These are phyloP conservation scores for Ommatoiulus sabulosus DNA, from an alignment of 2,888 invertebrate species.

Conservation along the genomic window DNA sequence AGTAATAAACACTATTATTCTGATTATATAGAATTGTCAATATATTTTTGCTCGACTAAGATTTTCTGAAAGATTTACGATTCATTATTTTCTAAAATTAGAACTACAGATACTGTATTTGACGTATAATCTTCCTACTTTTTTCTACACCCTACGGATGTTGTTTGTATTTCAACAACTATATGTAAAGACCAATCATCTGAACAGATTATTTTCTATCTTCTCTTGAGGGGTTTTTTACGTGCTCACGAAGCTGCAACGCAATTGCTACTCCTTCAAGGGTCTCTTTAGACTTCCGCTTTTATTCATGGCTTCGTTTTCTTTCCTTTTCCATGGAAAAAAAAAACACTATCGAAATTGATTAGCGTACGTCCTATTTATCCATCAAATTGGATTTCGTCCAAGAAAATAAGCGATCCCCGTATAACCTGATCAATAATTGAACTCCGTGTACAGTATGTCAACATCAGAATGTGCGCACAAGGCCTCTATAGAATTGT, in stretches of 20 bases:
- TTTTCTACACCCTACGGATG: no score
- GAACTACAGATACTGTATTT: no score
- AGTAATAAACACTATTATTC: no score
- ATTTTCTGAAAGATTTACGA: no score
- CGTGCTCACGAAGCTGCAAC: background rate
- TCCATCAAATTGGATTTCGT: slow-evolving; percentile 19
- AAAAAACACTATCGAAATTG: background rate
- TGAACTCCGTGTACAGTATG: background rate
- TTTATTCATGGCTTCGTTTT: background rate
- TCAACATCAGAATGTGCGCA: background rate
- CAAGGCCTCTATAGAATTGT: background rate
- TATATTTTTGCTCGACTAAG: no score
- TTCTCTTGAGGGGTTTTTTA: background rate
- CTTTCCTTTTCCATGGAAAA: background rate
- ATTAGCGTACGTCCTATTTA: background rate
- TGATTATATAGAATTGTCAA: no score
- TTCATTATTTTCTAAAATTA: no score
- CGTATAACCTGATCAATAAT: background rate
- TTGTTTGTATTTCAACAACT: no score
- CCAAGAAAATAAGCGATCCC: background rate
- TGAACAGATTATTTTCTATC: no score
- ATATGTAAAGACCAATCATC: background rate
- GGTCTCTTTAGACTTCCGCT: background rate
- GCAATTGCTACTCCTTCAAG: background rate
- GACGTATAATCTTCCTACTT: no score